Evolutionary conservation across 1,140 invertebrate genomes (phyloP), one percentile per base, ranked within the genome.

Genomic region (Dufourea novaeangliae): DNA sequence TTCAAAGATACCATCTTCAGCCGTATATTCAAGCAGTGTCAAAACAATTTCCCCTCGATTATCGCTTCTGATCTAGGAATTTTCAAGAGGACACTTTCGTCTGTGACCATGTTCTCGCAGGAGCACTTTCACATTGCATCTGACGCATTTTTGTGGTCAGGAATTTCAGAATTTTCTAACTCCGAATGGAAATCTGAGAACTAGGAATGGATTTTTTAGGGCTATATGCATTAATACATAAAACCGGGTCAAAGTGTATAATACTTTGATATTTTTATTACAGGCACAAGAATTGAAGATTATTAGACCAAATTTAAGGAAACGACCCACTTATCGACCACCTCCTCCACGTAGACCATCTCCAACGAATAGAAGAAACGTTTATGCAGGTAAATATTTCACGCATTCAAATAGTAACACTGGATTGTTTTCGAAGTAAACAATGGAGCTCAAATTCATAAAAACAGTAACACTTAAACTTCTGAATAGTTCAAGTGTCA

Each of bases 211-310:
- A n/a, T n/a, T n/a, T n/a, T n/a, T n/a, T n/a, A n/a, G n/a, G n/a
- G n/a, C n/a, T n/a, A n/a, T n/a, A n/a, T n/a, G n/a, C n/a, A n/a
- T n/a, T n/a, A n/a, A n/a, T n/a, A n/a, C n/a, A n/a, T n/a, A n/a
- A n/a, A n/a, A 64, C n/a, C 41, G 22, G 52, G 25, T 22, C n/a
- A n/a, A 68, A 54, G 67, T 50, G 52, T 62, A 70, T 37, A 22
- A n/a, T n/a, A n/a, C n/a, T 22, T 39, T 44, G 11, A 44, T 22
- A 20, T n/a, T 34, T 54, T 82, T 68, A 2, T 29, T 25, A 10
- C 29, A 92, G 91, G 89, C 92, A n/a, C 86, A 91, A 63, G 91
- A 92, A 76, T 67, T 93, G 22, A 87, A 89, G 37, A 83, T 88
- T 44, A 27, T 86, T 2, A 88, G 86, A 25, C 85, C 86, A 0